Evolutionary conservation across 2,113 vertebrate genomes (phyloP), one percentile per base, ranked within the genome.

Genomic region (Psittacus erithacus): DNA sequence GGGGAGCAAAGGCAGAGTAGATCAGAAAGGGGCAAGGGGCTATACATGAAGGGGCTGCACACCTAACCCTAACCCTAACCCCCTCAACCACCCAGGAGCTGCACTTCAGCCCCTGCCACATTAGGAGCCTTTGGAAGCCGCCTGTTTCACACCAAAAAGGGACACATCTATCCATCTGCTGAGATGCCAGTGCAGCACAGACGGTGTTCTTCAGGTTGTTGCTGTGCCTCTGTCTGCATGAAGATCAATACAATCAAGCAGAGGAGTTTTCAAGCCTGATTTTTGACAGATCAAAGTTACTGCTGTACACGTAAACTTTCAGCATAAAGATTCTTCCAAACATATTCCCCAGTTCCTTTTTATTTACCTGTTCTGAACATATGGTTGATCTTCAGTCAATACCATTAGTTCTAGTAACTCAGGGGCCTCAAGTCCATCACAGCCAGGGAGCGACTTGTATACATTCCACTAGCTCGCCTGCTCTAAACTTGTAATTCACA

Each of bases 401-500:
- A 95, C 68, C 80, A 94, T 95, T 92, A 96, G 93, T 92, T 95
- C 83, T 44, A 95, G 86, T 70, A 97, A 96, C 93, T 96, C 83
- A 57, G 94, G 90, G 91, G 95, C 93, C 97, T 92, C 52, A 59
- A 98, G 97, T 94, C 97, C 97, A 95, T 95, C 91, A 90, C 93
- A 96, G 95, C 97, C 97, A 97, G 67, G 95, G 75, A 96, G 74
- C 94, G 92, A 97, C 97, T 89, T 97, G 97, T 88, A 96, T 92
- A 96, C 95, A 93, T 90, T 97, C 96, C 96, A 92, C 93, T 70
- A 35, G 65, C 96, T 83, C 84, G 90, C 90, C 96, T 93, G 94
- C 94, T 97, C 96, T 93, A 93, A 95, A 97, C 98, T 96, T 93
- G 80, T 94, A 96, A 96, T 97, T 96, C 95, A 88, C 71, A 85